These are phyloP conservation scores for Spodoptera littoralis DNA, from an alignment of 2,888 invertebrate genomes.

Conservation along the genomic window DNA sequence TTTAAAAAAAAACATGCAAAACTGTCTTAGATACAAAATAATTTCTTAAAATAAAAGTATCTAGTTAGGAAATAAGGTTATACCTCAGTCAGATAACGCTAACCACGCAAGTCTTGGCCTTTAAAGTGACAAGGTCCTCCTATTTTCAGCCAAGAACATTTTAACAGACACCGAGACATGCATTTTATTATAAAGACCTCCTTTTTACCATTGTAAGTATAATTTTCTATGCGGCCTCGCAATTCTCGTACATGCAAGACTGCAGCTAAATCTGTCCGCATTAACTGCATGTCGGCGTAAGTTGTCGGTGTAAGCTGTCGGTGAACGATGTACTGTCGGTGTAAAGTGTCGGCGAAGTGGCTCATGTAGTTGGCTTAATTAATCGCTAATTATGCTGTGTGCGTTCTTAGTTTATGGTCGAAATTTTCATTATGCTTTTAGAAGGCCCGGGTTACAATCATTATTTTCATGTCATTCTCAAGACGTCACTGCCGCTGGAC, in stretches of 20 bases:
- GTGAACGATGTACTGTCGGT: slow-evolving; percentile 26
- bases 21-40: too few species aligned
- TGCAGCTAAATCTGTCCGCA: slow-evolving; percentile 30
- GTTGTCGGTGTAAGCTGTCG: slow-evolving; percentile 37
- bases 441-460: too few species aligned
- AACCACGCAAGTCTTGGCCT: background rate
- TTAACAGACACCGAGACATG: slow-evolving; percentile 5
- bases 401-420: slow-evolving; percentile 9
- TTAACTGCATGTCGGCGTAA: slow-evolving; percentile 34
- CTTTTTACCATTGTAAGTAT: slow-evolving; percentile 19
- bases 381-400: slow-evolving; percentile 36
- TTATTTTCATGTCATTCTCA: background rate
- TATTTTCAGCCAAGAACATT: slow-evolving; percentile 11
- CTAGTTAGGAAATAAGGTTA: background rate
- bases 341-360: slow-evolving; percentile 41
- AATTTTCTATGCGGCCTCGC: slow-evolving; percentile 26
- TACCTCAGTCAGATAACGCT: background rate
- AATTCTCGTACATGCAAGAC: slow-evolving; percentile 24
- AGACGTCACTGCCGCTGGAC: too few species aligned
- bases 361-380: slow-evolving; percentile 39
- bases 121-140: slow-evolving; percentile 1
- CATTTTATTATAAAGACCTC: slow-evolving; percentile 21
- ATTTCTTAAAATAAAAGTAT: too few species aligned
- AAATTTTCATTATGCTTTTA: slow-evolving; percentile 1
- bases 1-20: too few species aligned